These are phyloP conservation scores for Tenthredo notha DNA, from an alignment of 2,888 invertebrate genomes.

Conservation along the genomic window DNA sequence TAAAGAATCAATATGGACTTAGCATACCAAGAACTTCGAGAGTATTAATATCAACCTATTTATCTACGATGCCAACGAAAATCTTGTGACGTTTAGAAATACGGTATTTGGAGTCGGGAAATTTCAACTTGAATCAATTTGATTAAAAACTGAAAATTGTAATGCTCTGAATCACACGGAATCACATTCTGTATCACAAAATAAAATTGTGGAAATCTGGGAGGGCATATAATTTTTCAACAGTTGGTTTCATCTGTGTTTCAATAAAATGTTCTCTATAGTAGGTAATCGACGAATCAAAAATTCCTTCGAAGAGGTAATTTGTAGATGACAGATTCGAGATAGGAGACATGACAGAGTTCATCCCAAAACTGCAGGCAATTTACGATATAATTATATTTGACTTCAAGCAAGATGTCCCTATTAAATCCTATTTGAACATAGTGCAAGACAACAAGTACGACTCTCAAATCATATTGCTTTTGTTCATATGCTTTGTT, in stretches of 20 bases:
- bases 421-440: background rate
- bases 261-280: too few relatives aligned
- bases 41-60: background rate
- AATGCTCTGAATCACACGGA: background rate
- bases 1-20: background rate
- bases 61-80: background rate
- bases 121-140: background rate
- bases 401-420: background rate
- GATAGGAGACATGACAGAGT: background rate
- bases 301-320: background rate
- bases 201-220: background rate
- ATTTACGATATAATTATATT: background rate
- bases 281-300: background rate
- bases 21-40: background rate
- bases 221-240: background rate
- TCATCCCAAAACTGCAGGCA: background rate
- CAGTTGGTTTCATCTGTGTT: background rate
- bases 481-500: background rate
- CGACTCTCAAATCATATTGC: background rate
- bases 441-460: background rate
- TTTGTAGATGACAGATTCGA: too few relatives aligned
- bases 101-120: background rate
- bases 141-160: background rate
- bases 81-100: background rate
- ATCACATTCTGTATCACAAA: background rate